phyloP scores from a whole-genome alignment of 2,113 vertebrate species.

The Capreolus pygargus region DNA sequence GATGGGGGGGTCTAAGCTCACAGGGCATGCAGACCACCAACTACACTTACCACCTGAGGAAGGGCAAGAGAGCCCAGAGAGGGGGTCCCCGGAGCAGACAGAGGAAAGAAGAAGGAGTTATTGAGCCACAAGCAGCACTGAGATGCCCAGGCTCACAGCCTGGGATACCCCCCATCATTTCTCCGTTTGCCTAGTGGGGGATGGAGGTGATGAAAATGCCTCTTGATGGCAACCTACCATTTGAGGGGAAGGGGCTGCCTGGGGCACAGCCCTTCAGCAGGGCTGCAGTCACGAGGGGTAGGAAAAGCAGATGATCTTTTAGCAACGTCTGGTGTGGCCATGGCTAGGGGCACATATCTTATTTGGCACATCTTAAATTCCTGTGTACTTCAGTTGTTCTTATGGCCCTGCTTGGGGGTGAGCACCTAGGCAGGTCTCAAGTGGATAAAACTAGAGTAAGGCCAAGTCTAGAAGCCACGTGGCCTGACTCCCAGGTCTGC shows the following conservation, averaged over 20 bases:
- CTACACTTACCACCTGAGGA: constrained; percentile 87
- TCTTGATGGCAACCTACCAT: neutral
- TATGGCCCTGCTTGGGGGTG: neutral
- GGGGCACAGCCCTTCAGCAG: neutral
- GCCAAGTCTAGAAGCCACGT: neutral
- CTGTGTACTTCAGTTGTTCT: neutral
- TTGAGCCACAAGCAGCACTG: neutral
- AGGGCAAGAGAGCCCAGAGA: constrained; percentile 80
- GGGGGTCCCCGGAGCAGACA: constrained; percentile 81
- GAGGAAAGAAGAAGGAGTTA: constrained; percentile 73
- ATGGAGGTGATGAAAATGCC: neutral
- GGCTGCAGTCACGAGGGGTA: neutral
- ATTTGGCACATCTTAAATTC: neutral
- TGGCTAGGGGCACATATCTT: neutral
- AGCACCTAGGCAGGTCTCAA: neutral
- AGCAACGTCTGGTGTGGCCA: neutral
- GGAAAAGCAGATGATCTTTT: neutral
- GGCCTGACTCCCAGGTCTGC: neutral
- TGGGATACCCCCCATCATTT: neutral
- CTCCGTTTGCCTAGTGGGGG: neutral
- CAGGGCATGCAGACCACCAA: constrained; percentile 54
- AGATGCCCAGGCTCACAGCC: neutral
- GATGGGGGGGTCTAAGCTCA: constrained; percentile 26
- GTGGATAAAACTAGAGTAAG: neutral
- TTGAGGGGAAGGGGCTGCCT: neutral